Evolutionary conservation across 2,888 invertebrate species (phyloP), one percentile per base, ranked within the genome.

Genomic region (Drosophila paramelanica): DNA sequence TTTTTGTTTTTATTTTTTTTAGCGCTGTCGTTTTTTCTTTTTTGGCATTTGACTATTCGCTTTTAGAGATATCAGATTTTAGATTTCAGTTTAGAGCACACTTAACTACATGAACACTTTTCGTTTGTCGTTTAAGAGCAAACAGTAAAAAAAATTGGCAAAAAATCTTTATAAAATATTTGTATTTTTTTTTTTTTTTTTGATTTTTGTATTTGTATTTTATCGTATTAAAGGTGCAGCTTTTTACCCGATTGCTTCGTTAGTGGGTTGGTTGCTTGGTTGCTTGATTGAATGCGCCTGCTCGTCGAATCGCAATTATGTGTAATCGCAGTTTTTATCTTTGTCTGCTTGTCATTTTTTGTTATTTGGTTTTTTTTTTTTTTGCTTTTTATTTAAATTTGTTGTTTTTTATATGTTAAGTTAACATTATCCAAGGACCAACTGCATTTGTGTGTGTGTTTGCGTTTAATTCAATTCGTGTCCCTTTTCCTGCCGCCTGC

Each of bases 41-140:
- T 38, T 49, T 58, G 47, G 53, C 59, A 47, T 68, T 50, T 45
- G 43, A 20, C 61, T 33, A 25, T 33, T 51, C 45, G 60, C 60
- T 50, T 46, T 47, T 25, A 33, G 13, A 43, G 5, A 13, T 43
- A 13, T 13, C 23, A 41, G 51, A 25, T 60, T 25, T 59, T 14
- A 49, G 39, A 42, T 71, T 81, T 68, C 42, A 25, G 65, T 66
- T 61, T 59, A 62, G 45, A 59, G 53, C 75, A 67, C 75, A 76
- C 64, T 76, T 76, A 75, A 75, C 76, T 76, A 75, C 43, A n/a
- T 82, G 82, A 82, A 82, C 85, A 85, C 82, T 79, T 79, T 73
- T 55, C 73, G 81, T 79, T 65, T 73, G 60, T 55, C 61, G 59
- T 58, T 78, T 59, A 58, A 60, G 68, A 58, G 67, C 67, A 80